Evolutionary conservation across 2,888 invertebrate species (phyloP), one percentile per base, ranked within the genome.

Genomic region (Drosophila mayaguana): DNA sequence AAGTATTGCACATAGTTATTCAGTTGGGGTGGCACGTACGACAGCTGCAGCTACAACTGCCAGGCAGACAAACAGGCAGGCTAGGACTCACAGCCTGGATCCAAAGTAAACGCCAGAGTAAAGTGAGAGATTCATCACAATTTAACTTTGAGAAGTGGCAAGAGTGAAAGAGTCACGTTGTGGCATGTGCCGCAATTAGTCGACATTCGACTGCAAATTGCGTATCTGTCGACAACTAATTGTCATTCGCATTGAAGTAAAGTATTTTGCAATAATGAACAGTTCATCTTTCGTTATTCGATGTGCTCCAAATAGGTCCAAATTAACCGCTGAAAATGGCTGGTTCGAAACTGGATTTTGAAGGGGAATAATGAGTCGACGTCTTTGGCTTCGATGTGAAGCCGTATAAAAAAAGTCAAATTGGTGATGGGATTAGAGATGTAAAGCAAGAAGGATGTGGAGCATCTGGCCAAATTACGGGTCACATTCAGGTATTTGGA

Each of bases 401-500:
- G n/a, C n/a, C n/a, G n/a, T n/a, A n/a, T n/a, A n/a, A n/a, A n/a
- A n/a, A n/a, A n/a, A n/a, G n/a, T n/a, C n/a, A n/a, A n/a, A n/a
- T n/a, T n/a, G n/a, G n/a, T n/a, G 28, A 5, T 5, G 1, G 3
- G 3, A 5, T 7, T 5, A 1, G 1, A 3, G 28, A 7, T 28
- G 28, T 0, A 28, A 28, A 28, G 3, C 1, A 28, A 28, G 7
- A 7, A 28, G 28, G 28, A 28, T 54, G 25, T 7, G 34, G 11
- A 0, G 0, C 12, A 11, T 0, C 36, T 14, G 36, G 14, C 4
- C 14, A 14, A 4, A 3, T 36, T 5, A 5, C 5, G 14, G 36
- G 38, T 2, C 9, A 18, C 7, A 99, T 99, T 86, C 99, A 99
- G 99, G 99, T 92, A 98, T 99, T 83, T 99, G 99, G 99, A 98